A percentile compares a stretch with the other conserved stretches of the same genome.
Conservation (phyloP, 1,140 invertebrate genomes). For the Plutomurus gul region DNA sequence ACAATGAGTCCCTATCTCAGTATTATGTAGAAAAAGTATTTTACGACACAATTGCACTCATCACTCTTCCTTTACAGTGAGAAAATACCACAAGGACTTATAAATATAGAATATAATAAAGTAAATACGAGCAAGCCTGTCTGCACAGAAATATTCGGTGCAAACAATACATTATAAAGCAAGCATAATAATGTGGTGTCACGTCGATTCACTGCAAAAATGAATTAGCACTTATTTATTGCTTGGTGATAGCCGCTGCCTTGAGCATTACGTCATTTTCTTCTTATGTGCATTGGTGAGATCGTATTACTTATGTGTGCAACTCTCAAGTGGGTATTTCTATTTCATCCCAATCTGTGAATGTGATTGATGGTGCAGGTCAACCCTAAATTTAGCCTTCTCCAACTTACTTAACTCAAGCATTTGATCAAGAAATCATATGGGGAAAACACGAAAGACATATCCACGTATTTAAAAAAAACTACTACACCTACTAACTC, state of each 20-base stretch:
- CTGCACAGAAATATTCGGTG: too few relatives aligned
- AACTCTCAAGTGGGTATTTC: too few relatives aligned
- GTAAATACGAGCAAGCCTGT: too few relatives aligned
- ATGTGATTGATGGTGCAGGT: slow-evolving; percentile 14
- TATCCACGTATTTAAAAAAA: slow-evolving; percentile 17
- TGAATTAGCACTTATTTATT: slow-evolving; percentile 21
- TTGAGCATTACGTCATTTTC: background rate
- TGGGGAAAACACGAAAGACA: background rate
- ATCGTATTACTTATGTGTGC: background rate
- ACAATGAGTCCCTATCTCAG: slow-evolving; percentile 19
- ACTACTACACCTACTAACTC: slow-evolving; percentile 21
- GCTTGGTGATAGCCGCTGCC: background rate
- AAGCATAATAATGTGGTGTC: slow-evolving; percentile 13
- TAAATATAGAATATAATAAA: too few relatives aligned
- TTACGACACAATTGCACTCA: too few relatives aligned
- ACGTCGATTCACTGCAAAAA: slow-evolving; percentile 9
- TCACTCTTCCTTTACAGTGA: too few relatives aligned
- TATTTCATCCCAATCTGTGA: slow-evolving; percentile 3
- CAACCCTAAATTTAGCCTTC: slow-evolving; percentile 21
- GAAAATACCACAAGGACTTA: too few relatives aligned
- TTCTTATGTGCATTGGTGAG: background rate
- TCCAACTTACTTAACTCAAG: background rate
- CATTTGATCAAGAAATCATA: slow-evolving; percentile 1
- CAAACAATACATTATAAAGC: too few relatives aligned
- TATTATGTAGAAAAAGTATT: too few relatives aligned